phyloP scores from a whole-genome alignment of 1,140 invertebrate species.

The Zaprionus kolodkinae region DNA sequence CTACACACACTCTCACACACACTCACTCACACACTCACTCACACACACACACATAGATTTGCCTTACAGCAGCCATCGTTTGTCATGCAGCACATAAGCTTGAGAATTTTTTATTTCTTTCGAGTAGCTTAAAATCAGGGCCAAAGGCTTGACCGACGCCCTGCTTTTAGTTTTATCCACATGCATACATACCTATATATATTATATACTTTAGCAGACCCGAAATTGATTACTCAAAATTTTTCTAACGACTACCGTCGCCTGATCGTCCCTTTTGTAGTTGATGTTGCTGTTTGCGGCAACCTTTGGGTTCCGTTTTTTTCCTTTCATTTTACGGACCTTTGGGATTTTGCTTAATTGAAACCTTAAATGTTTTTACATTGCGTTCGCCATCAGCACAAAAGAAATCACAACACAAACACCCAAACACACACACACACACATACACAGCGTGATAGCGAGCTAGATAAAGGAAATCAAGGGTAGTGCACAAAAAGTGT shows the following conservation, averaged over 20 bases:
- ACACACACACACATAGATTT: not conserved
- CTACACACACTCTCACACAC: conserved; percentile 11
- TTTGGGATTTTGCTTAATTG: conserved; percentile 78
- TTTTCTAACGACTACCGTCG: conserved; percentile 43
- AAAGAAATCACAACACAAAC: conserved; percentile 45
- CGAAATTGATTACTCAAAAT: conserved; percentile 78
- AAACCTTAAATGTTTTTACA: conserved; percentile 82
- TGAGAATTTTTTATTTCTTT: conserved; percentile 44
- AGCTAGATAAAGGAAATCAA: conserved; percentile 16
- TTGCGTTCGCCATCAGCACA: conserved; percentile 50
- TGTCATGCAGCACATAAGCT: conserved; percentile 70
- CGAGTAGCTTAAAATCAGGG: conserved; percentile 21
- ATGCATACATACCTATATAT: conserved; percentile 6
- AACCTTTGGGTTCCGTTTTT: conserved; percentile 21
- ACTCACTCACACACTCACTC: conserved; percentile 15
- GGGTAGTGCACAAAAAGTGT: conserved; percentile 33
- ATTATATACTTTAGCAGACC: conserved; percentile 25
- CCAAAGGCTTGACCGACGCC: conserved; percentile 29
- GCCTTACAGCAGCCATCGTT: conserved; percentile 59
- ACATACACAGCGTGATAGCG: not conserved
- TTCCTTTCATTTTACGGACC: conserved; percentile 52
- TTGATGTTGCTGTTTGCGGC: conserved; percentile 27
- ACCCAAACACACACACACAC: conserved; percentile 9
- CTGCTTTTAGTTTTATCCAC: conserved; percentile 17
- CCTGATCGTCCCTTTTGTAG: conserved; percentile 5